Percentiles rank a stretch among this genome's conserved stretches.
Evolutionary conservation across 2,888 invertebrate genomes (phyloP).

Genomic region (Sussaba pulchella): DNA sequence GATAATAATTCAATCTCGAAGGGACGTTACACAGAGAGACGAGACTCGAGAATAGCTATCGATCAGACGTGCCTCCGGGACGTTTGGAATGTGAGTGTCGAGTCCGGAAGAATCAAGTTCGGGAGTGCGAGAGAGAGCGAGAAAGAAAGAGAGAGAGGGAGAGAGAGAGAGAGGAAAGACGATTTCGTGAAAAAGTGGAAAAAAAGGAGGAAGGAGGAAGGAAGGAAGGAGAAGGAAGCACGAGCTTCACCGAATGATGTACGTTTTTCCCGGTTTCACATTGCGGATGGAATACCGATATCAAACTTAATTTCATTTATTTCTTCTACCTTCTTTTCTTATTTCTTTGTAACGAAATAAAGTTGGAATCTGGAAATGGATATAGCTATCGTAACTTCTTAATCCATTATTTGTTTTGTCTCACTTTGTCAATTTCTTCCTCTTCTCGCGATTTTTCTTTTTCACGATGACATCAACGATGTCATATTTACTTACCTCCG

Average conservation of each 20-base stretch:
- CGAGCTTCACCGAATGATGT: slow-evolving; percentile 10
- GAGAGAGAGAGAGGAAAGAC: neutral
- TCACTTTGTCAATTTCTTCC: neutral
- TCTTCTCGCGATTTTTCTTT: neutral
- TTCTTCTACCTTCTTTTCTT: slow-evolving; percentile 2
- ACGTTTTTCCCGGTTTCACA: slow-evolving; percentile 46
- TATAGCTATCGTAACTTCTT: slow-evolving; percentile 25
- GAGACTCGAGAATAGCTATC: slow-evolving; percentile 57
- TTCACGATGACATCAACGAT: slow-evolving; percentile 16
- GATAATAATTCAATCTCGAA: slow-evolving; percentile 69
- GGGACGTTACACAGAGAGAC: slow-evolving; percentile 47
- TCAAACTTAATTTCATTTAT: slow-evolving; percentile 54
- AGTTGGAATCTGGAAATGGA: slow-evolving; percentile 13
- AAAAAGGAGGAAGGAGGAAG: slow-evolving; percentile 13
- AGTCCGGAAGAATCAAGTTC: slow-evolving; percentile 51
- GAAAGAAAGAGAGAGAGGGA: slow-evolving; percentile 9
- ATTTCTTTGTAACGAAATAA: slow-evolving; percentile 25
- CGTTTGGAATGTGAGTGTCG: slow-evolving; percentile 42
- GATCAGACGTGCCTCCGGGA: slow-evolving; percentile 63
- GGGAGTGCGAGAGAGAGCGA: neutral
- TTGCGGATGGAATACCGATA: slow-evolving; percentile 57
- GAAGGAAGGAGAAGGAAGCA: slow-evolving; percentile 15
- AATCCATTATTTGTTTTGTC: slow-evolving; percentile 33
- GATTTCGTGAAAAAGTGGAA: slow-evolving; percentile 22
- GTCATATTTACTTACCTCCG: slow-evolving; percentile 55